Evolutionary conservation across 2,113 vertebrate species (phyloP).

Genomic region (Paracyprichromis sp.): DNA sequence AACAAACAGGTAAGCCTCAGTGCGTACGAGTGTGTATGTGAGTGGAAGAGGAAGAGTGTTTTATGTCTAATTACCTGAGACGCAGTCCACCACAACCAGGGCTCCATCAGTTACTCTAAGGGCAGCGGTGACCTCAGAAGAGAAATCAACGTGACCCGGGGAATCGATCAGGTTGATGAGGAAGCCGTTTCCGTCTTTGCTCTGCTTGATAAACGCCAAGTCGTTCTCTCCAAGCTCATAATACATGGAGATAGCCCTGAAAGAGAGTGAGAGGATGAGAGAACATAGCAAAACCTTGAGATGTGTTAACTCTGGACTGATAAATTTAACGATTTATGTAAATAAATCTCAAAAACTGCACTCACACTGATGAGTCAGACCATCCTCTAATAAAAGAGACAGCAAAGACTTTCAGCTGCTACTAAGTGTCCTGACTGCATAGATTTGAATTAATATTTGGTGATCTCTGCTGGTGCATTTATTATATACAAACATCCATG

Average conservation of each 20-base stretch:
- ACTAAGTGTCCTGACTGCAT: neutral
- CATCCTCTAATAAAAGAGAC: neutral
- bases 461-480: neutral
- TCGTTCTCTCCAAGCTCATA: slow-evolving; percentile 87
- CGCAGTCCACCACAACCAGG: slow-evolving; percentile 92
- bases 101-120: slow-evolving; percentile 92
- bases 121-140: slow-evolving; percentile 92
- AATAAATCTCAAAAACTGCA: neutral
- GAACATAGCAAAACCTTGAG: neutral
- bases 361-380: neutral
- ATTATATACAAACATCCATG: neutral
- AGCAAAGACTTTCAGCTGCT: neutral
- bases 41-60: neutral
- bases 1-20: neutral
- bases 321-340: neutral
- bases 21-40: neutral
- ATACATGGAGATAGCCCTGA: slow-evolving; percentile 87
- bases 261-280: neutral
- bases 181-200: slow-evolving; percentile 89
- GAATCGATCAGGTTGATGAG: slow-evolving; percentile 95
- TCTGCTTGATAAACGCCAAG: slow-evolving; percentile 91
- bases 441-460: neutral
- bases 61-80: slow-evolving; percentile 77
- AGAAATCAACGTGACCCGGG: slow-evolving; percentile 93
- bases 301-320: neutral